Conservation (phyloP, 2,888 invertebrate species). For the Cheilosia vulpina region DNA sequence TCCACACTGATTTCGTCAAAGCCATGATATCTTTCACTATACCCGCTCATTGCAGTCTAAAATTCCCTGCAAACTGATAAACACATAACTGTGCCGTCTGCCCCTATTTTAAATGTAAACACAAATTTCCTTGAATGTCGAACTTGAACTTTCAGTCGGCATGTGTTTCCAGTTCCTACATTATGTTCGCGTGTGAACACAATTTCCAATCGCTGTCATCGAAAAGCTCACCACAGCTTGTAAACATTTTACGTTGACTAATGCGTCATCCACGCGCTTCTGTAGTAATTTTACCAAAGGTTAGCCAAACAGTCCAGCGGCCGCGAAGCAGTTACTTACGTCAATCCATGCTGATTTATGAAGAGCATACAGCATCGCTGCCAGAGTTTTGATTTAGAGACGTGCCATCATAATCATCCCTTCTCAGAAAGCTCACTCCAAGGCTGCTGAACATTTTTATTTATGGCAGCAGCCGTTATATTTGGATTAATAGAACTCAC, state of each 20-base stretch:
- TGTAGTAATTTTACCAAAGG: no score
- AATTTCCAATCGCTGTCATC: no score
- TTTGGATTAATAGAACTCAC: neutral
- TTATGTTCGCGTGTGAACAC: neutral
- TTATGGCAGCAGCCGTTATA: neutral
- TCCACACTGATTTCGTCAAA: no score
- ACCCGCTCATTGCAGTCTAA: no score
- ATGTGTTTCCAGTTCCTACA: neutral
- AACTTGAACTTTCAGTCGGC: constrained; percentile 22
- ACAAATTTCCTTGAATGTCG: neutral
- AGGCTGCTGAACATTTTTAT: neutral
- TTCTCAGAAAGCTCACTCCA: neutral
- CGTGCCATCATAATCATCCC: neutral
- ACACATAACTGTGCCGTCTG: no score
- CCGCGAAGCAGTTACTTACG: neutral
- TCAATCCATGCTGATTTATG: neutral
- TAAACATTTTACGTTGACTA: no score
- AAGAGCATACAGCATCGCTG: neutral
- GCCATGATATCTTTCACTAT: no score
- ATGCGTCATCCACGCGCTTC: no score
- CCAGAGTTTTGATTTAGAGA: neutral
- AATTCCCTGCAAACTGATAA: no score
- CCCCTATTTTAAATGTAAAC: no score
- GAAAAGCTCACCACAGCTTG: no score
- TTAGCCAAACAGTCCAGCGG: neutral